A percentile compares a stretch with the other conserved stretches of the same genome.
Evolutionary conservation across 2,113 vertebrate genomes (phyloP).

Genomic region (Campylorhamphus procurvoides): DNA sequence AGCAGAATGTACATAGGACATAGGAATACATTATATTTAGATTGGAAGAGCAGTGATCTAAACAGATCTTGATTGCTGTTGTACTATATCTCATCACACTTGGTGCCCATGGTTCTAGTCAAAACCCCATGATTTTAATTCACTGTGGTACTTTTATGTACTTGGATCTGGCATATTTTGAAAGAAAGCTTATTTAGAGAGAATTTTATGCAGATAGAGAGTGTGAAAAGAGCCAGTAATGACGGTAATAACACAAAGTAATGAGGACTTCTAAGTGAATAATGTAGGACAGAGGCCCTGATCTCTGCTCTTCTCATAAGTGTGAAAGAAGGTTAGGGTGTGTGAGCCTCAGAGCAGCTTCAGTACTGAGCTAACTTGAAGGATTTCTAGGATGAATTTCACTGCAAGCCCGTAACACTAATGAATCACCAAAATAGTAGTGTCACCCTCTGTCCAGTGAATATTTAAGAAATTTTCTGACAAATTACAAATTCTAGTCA

Average conservation of each 20-base stretch:
- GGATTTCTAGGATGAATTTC: background rate
- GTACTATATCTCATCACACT: background rate
- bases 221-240: background rate
- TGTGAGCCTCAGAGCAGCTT: background rate
- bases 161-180: background rate
- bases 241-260: conserved; percentile 22
- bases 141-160: background rate
- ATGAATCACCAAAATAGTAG: background rate
- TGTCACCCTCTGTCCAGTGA: background rate
- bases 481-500: background rate
- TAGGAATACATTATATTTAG: background rate
- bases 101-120: background rate
- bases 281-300: background rate
- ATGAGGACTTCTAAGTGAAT: background rate
- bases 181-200: background rate
- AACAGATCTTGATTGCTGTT: background rate
- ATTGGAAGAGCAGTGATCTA: background rate
- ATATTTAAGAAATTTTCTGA: background rate
- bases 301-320: background rate
- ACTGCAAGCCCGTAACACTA: background rate
- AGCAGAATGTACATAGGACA: background rate
- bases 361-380: background rate
- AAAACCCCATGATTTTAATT: background rate
- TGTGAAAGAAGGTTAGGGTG: background rate
- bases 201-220: background rate